phyloP scores from a whole-genome alignment of 2,113 vertebrate genomes.

The Megatriorchis doriae region DNA sequence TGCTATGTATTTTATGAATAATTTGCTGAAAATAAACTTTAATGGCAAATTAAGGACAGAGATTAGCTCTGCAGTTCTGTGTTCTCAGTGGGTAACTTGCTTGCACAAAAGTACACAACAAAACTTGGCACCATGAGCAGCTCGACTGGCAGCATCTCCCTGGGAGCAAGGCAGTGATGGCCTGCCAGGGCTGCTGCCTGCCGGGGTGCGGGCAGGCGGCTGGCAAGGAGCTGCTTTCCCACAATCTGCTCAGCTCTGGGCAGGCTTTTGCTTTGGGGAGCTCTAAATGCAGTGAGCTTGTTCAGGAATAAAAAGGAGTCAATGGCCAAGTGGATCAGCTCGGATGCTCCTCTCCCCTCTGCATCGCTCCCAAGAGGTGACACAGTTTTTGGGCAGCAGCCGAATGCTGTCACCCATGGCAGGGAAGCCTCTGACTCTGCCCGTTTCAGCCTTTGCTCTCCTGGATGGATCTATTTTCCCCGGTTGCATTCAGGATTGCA shows the following conservation, averaged over 20 bases:
- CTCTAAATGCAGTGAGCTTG: not conserved
- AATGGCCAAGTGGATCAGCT: not conserved
- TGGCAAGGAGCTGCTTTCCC: not conserved
- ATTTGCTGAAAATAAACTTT: conserved; percentile 63
- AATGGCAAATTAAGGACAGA: conserved; percentile 45
- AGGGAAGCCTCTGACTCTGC: not conserved
- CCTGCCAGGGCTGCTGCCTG: not conserved
- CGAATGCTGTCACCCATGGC: accelerated
- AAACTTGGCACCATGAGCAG: not conserved
- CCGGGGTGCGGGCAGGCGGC: accelerated
- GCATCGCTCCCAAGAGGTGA: not conserved
- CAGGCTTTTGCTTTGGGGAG: not conserved
- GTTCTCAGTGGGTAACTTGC: not conserved
- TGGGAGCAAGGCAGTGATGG: accelerated
- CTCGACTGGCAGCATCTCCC: accelerated
- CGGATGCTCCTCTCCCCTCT: not conserved
- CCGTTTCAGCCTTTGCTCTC: not conserved
- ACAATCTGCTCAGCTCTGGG: not conserved
- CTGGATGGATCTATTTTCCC: not conserved
- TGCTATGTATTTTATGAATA: conserved; percentile 41
- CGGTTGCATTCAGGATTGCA: not conserved
- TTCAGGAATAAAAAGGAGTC: not conserved
- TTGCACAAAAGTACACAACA: not conserved
- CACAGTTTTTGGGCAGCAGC: accelerated
- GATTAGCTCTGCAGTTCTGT: conserved; percentile 7